Conservation (phyloP, 2,113 vertebrate species). For the Pangasianodon gigas region DNA sequence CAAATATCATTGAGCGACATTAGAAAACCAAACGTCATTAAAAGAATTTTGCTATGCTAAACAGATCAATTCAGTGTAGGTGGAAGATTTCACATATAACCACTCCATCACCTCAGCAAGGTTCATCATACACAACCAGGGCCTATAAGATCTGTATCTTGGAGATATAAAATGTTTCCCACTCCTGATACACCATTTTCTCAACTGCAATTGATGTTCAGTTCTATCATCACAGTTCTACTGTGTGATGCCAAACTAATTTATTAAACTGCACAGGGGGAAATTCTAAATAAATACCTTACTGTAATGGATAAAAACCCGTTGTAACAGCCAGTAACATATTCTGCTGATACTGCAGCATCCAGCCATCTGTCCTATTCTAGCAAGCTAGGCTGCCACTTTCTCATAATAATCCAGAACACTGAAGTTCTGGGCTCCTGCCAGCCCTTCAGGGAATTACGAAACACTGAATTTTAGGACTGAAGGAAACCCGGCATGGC, state of each 20-base stretch:
- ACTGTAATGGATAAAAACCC: slow-evolving; percentile 28
- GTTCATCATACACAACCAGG: background rate
- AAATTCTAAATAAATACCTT: slow-evolving; percentile 30
- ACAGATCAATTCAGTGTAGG: background rate
- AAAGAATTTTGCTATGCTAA: background rate
- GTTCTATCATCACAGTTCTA: slow-evolving; percentile 12
- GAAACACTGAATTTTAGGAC: slow-evolving; percentile 38
- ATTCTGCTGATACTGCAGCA: slow-evolving; percentile 60
- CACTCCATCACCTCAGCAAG: background rate
- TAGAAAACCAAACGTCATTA: background rate
- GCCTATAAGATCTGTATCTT: slow-evolving; percentile 1
- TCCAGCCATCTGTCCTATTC: slow-evolving; percentile 65
- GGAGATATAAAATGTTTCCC: background rate
- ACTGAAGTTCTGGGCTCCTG: slow-evolving; percentile 49
- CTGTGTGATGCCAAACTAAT: slow-evolving; percentile 31
- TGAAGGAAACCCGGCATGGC: slow-evolving; percentile 33
- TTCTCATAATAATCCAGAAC: slow-evolving; percentile 62
- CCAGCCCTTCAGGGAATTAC: slow-evolving; percentile 56
- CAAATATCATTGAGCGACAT: background rate
- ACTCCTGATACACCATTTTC: background rate
- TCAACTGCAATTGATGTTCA: slow-evolving; percentile 6
- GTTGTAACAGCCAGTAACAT: slow-evolving; percentile 47
- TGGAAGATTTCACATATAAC: background rate
- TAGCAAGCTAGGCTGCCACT: slow-evolving; percentile 55
- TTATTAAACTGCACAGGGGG: slow-evolving; percentile 26